Percentiles rank a stretch among this genome's conserved stretches.
Conservation (phyloP, 2,888 invertebrate species). For the Eugnorisma glareosa region DNA sequence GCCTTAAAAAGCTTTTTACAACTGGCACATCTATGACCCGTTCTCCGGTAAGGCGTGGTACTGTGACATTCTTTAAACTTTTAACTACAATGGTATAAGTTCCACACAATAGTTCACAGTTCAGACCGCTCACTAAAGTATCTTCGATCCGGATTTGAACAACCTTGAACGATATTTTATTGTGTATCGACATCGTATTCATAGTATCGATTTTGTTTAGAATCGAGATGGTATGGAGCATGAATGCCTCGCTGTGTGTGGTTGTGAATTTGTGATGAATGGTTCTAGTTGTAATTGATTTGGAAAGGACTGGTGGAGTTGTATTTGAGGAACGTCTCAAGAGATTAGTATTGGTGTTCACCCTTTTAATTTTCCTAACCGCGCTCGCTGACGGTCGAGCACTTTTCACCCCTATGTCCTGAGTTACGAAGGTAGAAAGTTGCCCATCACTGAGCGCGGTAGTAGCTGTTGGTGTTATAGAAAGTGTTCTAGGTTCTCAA, state of each 20-base stretch:
- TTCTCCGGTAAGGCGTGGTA: constrained; percentile 79
- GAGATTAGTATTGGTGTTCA: background rate
- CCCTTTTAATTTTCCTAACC: constrained; percentile 2
- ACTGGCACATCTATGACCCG: constrained; percentile 71
- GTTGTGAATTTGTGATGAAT: constrained; percentile 60
- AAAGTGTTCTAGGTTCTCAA: background rate
- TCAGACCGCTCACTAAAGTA: constrained; percentile 82
- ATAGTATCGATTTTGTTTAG: constrained; percentile 65
- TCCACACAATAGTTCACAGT: constrained; percentile 87
- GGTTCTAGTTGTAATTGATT: constrained; percentile 31
- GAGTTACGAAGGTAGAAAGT: background rate
- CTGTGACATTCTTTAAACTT: constrained; percentile 85
- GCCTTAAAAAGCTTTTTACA: constrained; percentile 58
- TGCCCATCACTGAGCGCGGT: background rate
- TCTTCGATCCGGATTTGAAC: constrained; percentile 84
- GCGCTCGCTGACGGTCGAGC: too few species aligned
- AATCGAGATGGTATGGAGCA: constrained; percentile 23
- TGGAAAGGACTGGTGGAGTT: constrained; percentile 18
- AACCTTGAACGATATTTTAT: constrained; percentile 85
- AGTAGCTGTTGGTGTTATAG: background rate
- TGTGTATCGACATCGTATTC: constrained; percentile 76
- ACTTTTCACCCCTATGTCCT: background rate
- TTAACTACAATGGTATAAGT: constrained; percentile 64
- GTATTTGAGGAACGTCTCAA: constrained; percentile 14
- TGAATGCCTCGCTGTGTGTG: constrained; percentile 46